A percentile compares a stretch with the other conserved stretches of the same genome.
These are phyloP conservation scores for Heterodera filipjevi DNA, from an alignment of 2,888 invertebrate genomes.

Conservation along the genomic window DNA sequence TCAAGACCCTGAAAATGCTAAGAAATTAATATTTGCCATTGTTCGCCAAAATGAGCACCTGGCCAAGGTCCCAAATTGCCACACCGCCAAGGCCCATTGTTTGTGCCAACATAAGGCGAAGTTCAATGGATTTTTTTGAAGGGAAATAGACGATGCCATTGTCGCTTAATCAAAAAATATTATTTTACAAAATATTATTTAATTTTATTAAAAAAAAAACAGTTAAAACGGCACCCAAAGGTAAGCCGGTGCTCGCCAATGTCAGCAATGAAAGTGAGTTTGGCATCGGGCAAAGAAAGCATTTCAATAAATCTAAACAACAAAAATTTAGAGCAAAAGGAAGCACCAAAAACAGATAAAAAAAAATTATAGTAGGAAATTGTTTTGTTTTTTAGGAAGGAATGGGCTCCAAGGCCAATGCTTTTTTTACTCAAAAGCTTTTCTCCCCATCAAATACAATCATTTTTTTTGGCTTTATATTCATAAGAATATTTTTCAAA, in stretches of 20 bases:
- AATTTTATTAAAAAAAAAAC: not conserved
- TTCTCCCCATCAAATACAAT: no score
- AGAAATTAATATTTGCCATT: not conserved
- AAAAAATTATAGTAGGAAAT: constrained; percentile 25
- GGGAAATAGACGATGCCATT: constrained; percentile 49
- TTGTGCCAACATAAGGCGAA: constrained; percentile 52
- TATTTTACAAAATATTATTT: no score
- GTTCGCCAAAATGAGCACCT: constrained; percentile 41
- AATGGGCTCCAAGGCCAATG: no score
- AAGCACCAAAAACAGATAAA: not conserved
- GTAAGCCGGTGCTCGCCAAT: constrained; percentile 51
- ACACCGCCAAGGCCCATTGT: constrained; percentile 51
- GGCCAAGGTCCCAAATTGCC: constrained; percentile 63
- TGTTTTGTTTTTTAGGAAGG: no score
- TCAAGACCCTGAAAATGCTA: constrained; percentile 29
- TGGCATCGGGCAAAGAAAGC: constrained; percentile 38
- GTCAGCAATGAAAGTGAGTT: constrained; percentile 48
- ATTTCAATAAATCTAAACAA: constrained; percentile 50
- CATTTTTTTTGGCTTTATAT: no score
- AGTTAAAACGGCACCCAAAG: constrained; percentile 34
- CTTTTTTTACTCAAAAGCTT: no score
- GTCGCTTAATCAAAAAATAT: constrained; percentile 21
- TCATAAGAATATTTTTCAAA: no score
- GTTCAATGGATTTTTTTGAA: constrained; percentile 50
- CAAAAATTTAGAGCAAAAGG: not conserved